These are phyloP conservation scores for Phytoseiulus persimilis DNA, from an alignment of 2,888 invertebrate genomes.

Conservation along the genomic window DNA sequence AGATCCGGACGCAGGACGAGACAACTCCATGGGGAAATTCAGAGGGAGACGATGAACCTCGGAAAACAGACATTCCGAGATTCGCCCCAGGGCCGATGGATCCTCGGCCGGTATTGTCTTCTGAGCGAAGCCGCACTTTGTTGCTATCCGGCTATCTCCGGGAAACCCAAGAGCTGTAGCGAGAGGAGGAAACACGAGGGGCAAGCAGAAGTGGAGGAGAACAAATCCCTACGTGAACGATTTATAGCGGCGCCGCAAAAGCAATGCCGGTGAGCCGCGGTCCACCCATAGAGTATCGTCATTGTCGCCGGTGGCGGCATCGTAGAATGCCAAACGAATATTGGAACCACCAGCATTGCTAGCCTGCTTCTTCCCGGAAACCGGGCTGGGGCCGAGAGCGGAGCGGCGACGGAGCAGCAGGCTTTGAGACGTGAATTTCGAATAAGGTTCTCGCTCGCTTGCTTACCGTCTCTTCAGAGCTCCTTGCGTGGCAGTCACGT, in stretches of 20 bases:
- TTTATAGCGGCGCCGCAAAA: neutral
- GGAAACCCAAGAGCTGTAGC: neutral
- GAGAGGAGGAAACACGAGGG: neutral
- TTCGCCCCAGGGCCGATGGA: too few species aligned
- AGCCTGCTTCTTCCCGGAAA: neutral
- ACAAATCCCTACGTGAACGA: neutral
- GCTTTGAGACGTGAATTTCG: neutral
- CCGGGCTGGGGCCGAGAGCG: neutral
- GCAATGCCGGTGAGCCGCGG: neutral
- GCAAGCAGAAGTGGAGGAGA: neutral
- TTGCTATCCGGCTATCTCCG: neutral
- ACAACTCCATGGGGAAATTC: too few species aligned
- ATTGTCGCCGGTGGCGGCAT: neutral
- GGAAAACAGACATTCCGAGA: too few species aligned
- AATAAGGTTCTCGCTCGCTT: neutral
- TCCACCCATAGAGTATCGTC: neutral
- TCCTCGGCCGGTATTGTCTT: too few species aligned
- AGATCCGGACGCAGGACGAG: too few species aligned
- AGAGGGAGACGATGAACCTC: too few species aligned
- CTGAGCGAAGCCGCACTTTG: neutral
- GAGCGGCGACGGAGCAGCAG: too few species aligned
- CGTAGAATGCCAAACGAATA: neutral
- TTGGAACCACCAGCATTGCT: neutral
- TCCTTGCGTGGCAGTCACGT: neutral
- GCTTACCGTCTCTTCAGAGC: neutral